Base-by-base conservation (phyloP, 2,888 invertebrate species). In the Mimumesa dahlbomi region DNA sequence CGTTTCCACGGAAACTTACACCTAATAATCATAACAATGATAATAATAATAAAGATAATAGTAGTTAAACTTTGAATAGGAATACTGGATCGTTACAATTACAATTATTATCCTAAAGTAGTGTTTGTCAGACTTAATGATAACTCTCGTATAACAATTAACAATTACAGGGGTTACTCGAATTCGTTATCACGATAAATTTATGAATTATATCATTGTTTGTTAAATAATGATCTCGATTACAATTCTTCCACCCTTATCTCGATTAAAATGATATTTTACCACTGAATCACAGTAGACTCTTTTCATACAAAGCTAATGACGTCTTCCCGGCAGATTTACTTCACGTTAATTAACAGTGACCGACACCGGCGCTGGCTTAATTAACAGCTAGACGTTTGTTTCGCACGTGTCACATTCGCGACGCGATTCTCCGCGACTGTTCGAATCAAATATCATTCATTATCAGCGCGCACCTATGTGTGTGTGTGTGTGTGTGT, bases 371-470 rank as follows among this genome's bases (percentile, higher is more conserved):
- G 43, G 63, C 59, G 48, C 53, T 53, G 34, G 46, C 38, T 73
- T 62, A 54, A 68, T 73, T 57, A 53, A 25, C 46, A 48, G 56
- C 42, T 21, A 31, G 16, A 38, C 53, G 54, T 67, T 73, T 54
- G 53, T 54, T 54, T 34, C 48, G 31, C 53, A 58, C 49, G 58
- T 58, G 25, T 64, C 58, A 64, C 49, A 18, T 58, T 64, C 36
- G 58, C 58, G 40, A 43, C 48, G 36, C 31, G 58, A 48, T 40
- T 40, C 31, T n/a, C 31, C 14, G 13, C 22, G 31, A 2, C 13
- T 25, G 16, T 2, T 16, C 2, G 11, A 29, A 59, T 43, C 43
- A 45, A 59, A 14, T 50, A n/a, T 43, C 14, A 11, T 64, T 64
- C 36, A 34, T 64, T 38, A 50, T n/a, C 29, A 7, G 19, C n/a